A percentile compares a stretch with the other conserved stretches of the same genome.
phyloP scores from a whole-genome alignment of 2,797 vertebrate species.

The Sphenodon punctatus region DNA sequence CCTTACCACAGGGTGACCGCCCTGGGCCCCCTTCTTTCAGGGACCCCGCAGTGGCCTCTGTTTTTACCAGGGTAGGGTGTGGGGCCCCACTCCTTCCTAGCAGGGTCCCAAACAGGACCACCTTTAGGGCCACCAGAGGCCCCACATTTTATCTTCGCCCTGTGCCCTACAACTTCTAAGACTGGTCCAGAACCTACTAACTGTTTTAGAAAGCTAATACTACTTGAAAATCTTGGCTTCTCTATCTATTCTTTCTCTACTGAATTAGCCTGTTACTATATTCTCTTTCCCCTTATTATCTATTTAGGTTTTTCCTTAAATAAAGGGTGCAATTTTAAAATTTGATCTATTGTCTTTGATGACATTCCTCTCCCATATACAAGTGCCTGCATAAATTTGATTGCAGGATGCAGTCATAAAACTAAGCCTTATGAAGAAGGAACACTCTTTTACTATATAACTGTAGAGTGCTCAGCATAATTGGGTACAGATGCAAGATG shows the following conservation, averaged over 20 bases:
- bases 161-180: no score
- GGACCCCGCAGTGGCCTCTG: no score
- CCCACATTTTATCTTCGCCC: no score
- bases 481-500: background rate
- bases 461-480: background rate
- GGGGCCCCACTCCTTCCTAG: no score
- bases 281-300: background rate
- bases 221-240: background rate
- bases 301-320: background rate
- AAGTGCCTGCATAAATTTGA: background rate
- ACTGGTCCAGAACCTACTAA: no score
- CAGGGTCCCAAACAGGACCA: no score
- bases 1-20: no score
- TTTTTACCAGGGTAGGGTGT: no score
- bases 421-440: background rate
- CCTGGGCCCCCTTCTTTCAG: no score
- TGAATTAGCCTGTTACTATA: background rate
- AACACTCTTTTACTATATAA: rapidly evolving
- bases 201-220: background rate
- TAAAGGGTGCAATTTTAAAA: background rate
- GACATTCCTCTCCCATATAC: background rate
- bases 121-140: no score
- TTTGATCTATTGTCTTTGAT: background rate
- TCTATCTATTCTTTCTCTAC: background rate
- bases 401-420: background rate